These are phyloP conservation scores for Araneus ventricosus DNA, from an alignment of 1,140 invertebrate genomes.

Conservation along the genomic window DNA sequence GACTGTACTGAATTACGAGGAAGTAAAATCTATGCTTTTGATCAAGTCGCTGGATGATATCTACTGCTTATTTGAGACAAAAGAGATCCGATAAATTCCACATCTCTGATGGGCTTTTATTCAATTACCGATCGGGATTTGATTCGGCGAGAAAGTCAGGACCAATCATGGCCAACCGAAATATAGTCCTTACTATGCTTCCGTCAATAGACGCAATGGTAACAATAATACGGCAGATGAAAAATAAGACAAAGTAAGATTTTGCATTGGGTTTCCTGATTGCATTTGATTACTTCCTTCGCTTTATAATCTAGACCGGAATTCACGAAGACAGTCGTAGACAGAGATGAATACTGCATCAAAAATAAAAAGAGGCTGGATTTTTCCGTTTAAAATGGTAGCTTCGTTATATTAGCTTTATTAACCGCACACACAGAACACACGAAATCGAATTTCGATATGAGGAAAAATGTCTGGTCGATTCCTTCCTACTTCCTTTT, in stretches of 20 bases:
- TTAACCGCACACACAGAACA: slow-evolving; percentile 50
- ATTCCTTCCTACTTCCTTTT: slow-evolving; percentile 32
- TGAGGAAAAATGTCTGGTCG: slow-evolving; percentile 47
- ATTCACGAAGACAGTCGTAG: background rate
- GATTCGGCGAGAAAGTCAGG: slow-evolving; percentile 38
- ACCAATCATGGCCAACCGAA: slow-evolving; percentile 21
- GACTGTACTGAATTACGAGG: background rate
- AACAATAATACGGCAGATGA: no score
- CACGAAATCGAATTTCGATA: slow-evolving; percentile 68
- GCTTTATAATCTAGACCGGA: slow-evolving; percentile 54
- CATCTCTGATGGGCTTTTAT: slow-evolving; percentile 40
- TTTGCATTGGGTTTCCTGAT: slow-evolving; percentile 41
- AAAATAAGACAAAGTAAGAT: slow-evolving; percentile 14
- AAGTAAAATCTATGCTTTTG: background rate
- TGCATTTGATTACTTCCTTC: slow-evolving; percentile 61
- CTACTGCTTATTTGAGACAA: background rate
- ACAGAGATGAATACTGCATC: slow-evolving; percentile 2
- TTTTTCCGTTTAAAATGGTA: slow-evolving; percentile 7
- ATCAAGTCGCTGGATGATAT: background rate
- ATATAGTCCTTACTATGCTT: background rate
- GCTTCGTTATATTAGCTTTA: slow-evolving; percentile 70
- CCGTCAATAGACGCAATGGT: background rate
- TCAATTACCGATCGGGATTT: slow-evolving; percentile 56
- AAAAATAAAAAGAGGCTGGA: background rate
- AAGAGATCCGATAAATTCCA: background rate